phyloP scores from a whole-genome alignment of 2,113 vertebrate genomes.

The Chamaea fasciata region DNA sequence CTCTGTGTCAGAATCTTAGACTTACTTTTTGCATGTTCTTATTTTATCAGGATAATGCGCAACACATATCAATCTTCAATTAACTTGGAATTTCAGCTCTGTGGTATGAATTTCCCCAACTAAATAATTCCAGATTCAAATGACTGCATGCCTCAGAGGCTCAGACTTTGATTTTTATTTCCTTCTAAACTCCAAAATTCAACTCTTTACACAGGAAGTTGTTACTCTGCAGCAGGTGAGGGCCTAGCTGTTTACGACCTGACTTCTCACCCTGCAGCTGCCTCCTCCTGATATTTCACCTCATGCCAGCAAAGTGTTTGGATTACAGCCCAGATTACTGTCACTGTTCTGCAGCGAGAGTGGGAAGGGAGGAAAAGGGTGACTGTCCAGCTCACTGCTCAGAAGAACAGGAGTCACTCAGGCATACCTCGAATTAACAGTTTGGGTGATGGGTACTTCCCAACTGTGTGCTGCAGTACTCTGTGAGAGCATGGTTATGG shows the following conservation, averaged over 20 bases:
- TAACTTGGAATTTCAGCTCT: neutral
- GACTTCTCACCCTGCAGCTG: neutral
- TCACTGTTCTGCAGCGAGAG: neutral
- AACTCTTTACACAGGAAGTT: neutral
- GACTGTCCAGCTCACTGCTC: neutral
- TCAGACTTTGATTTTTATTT: neutral
- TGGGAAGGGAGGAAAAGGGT: neutral
- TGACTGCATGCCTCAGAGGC: rapidly evolving
- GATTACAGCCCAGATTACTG: neutral
- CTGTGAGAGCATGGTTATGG: neutral
- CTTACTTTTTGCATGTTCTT: neutral
- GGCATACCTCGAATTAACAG: rapidly evolving
- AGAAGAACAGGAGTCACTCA: neutral
- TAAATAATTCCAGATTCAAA: neutral
- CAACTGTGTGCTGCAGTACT: neutral
- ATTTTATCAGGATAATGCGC: neutral
- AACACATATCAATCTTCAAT: neutral
- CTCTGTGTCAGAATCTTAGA: neutral
- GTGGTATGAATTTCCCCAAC: neutral
- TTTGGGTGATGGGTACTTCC: neutral
- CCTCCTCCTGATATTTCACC: neutral
- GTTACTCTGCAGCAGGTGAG: neutral
- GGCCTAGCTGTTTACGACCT: neutral
- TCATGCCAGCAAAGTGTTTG: neutral
- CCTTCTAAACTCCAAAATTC: neutral